These are phyloP conservation scores for Galaxea fascicularis DNA, from an alignment of 92 coral and sea anemone species.

Conservation along the genomic window DNA sequence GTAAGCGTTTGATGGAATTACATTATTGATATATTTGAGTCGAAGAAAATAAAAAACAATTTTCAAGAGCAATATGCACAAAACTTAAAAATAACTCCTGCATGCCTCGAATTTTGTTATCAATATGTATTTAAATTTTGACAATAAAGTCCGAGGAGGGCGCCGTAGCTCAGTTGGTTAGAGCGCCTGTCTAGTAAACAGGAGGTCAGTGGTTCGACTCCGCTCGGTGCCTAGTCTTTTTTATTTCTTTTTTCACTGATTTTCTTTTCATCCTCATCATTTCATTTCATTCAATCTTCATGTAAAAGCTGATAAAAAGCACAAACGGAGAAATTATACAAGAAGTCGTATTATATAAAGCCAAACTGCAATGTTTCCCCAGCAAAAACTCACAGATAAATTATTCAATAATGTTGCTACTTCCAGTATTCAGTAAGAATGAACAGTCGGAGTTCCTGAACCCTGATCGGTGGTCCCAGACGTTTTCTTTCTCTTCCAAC, in stretches of 20 bases:
- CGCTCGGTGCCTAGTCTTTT: conserved; percentile 65
- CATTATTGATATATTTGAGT: background rate
- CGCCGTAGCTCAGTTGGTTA: conserved; percentile 88
- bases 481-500: too few relatives aligned
- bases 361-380: too few relatives aligned
- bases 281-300: background rate
- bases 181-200: conserved; percentile 90
- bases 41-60: background rate
- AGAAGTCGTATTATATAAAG: too few relatives aligned
- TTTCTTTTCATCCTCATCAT: background rate
- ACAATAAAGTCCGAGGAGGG: background rate
- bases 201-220: conserved; percentile 83
- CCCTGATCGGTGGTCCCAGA: too few relatives aligned
- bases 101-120: too few relatives aligned
- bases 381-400: too few relatives aligned
- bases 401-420: too few relatives aligned
- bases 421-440: too few relatives aligned
- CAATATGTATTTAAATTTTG: background rate
- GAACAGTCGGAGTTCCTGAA: too few relatives aligned
- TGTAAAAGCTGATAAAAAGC: background rate
- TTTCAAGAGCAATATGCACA: background rate
- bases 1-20: background rate
- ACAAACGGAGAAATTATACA: too few relatives aligned
- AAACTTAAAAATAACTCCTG: too few relatives aligned
- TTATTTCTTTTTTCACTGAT: background rate